Conservation (phyloP, 2,113 vertebrate species). For the Nyctereutes procyonoides region DNA sequence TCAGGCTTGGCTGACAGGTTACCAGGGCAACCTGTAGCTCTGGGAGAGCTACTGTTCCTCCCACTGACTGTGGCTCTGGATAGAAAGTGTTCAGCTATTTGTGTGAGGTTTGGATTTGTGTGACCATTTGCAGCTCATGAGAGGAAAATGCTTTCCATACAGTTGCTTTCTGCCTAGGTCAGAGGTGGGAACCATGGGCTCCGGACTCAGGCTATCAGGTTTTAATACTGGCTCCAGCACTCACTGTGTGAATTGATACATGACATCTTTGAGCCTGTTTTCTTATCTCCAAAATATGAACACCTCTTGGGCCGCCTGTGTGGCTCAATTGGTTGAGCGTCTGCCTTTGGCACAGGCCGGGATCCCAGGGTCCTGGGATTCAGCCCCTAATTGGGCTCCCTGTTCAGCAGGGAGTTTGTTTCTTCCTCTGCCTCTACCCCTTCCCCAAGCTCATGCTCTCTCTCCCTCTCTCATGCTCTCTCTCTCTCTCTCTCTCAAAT, state of each 20-base stretch:
- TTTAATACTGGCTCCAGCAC: neutral
- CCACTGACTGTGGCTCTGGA: neutral
- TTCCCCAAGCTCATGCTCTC: neutral
- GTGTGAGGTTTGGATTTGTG: neutral
- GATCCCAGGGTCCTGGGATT: neutral
- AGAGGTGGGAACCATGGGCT: neutral
- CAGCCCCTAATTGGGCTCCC: neutral
- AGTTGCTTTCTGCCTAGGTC: neutral
- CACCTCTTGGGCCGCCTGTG: neutral
- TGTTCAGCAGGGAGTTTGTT: neutral
- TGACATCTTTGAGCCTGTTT: neutral
- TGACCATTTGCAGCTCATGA: neutral
- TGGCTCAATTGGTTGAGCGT: neutral
- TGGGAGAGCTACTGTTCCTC: neutral
- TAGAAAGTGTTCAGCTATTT: neutral
- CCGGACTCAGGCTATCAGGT: neutral
- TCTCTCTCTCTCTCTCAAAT: neutral
- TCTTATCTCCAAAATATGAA: neutral
- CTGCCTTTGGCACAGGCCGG: neutral
- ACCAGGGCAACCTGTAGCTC: constrained; percentile 55
- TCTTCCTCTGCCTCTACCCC: neutral
- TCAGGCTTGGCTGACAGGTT: neutral
- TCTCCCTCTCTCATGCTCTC: neutral
- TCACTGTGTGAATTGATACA: neutral
- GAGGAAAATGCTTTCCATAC: neutral